Percentiles rank a stretch among this genome's conserved stretches.
Evolutionary conservation across 1,140 invertebrate genomes (phyloP).

Genomic region (Caerostris extrusa): DNA sequence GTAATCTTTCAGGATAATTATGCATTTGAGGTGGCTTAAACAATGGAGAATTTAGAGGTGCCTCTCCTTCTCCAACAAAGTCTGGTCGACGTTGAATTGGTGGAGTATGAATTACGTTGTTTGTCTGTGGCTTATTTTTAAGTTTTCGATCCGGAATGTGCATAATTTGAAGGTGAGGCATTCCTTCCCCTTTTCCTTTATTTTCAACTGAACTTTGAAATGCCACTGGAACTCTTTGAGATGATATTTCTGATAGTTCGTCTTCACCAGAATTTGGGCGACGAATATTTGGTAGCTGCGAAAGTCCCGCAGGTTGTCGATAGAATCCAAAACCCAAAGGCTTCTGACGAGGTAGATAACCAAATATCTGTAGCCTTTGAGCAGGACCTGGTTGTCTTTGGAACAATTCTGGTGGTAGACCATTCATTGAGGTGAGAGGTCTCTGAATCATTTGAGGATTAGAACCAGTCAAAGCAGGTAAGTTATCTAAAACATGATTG

Average conservation of each 20-base stretch:
- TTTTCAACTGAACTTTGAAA: constrained; percentile 28
- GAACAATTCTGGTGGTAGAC: constrained; percentile 36
- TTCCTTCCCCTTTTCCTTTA: background rate
- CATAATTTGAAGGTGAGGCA: background rate
- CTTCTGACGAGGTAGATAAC: background rate
- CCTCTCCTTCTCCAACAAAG: constrained; percentile 28
- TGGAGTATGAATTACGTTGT: constrained; percentile 51
- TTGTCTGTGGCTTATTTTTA: background rate
- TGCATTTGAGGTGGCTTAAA: background rate
- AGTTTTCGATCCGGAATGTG: background rate
- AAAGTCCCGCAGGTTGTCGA: background rate
- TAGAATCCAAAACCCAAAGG: background rate
- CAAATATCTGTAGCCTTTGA: constrained; percentile 17
- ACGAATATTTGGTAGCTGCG: background rate
- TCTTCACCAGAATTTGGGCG: background rate
- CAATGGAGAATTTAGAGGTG: background rate
- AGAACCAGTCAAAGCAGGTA: constrained; percentile 35
- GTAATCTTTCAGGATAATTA: background rate
- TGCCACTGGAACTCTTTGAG: constrained; percentile 63
- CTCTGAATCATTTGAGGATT: constrained; percentile 51
- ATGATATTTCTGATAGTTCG: constrained; percentile 40
- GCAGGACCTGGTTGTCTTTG: constrained; percentile 10
- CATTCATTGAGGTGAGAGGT: constrained; percentile 4
- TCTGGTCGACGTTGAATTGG: constrained; percentile 67
- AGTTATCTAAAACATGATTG: constrained; percentile 46